Evolutionary conservation across 2,888 invertebrate species (phyloP).

Genomic region (Polyploca ridens): DNA sequence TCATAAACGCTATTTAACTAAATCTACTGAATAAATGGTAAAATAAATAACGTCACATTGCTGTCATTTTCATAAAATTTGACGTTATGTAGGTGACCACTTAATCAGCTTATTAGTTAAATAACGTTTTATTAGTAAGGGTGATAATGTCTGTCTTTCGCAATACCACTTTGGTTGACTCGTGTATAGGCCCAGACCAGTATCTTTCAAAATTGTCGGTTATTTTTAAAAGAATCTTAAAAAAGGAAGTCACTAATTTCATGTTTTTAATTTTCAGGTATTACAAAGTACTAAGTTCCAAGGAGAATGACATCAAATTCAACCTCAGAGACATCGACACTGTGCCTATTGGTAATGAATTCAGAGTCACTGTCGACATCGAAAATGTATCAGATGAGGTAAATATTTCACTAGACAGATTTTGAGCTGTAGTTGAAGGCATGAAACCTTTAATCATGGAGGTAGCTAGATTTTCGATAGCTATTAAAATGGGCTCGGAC

Average conservation of each 20-base stretch:
- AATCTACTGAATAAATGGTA: too few species aligned
- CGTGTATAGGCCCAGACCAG: too few species aligned
- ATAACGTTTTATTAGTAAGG: too few species aligned
- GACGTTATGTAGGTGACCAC: too few species aligned
- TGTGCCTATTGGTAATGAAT: conserved; percentile 88
- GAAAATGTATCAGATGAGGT: conserved; percentile 84
- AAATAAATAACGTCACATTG: too few species aligned
- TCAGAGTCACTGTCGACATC: conserved; percentile 87
- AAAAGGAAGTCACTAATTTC: neutral
- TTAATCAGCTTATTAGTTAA: too few species aligned
- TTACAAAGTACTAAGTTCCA: conserved; percentile 84
- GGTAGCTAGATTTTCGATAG: neutral
- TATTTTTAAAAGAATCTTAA: too few species aligned
- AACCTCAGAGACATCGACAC: conserved; percentile 87
- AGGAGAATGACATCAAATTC: conserved; percentile 86
- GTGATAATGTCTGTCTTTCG: too few species aligned
- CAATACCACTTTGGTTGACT: too few species aligned
- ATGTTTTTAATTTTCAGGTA: conserved; percentile 67
- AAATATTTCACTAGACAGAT: conserved; percentile 15
- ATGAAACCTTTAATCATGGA: neutral
- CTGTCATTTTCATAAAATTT: too few species aligned
- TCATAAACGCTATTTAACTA: too few species aligned
- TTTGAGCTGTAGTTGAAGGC: neutral
- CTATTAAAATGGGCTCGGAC: neutral
- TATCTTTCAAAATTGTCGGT: too few species aligned